A percentile compares a stretch with the other conserved stretches of the same genome.
Conservation (phyloP, 2,888 invertebrate genomes). For the Eupithecia insigniata region DNA sequence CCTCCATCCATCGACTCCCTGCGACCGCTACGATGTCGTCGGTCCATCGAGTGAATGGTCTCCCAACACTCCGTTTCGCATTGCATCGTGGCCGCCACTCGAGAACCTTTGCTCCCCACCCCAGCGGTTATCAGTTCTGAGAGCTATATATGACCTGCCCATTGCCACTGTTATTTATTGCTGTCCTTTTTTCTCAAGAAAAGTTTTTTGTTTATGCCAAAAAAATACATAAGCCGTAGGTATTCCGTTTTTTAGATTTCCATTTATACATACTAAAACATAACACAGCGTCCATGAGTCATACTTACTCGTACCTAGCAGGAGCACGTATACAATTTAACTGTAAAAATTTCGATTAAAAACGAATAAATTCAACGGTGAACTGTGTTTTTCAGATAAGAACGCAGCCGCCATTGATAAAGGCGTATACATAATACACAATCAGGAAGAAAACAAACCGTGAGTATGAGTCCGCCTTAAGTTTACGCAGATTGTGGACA, state of each 20-base stretch:
- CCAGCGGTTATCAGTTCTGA: too few species aligned
- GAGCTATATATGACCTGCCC: too few species aligned
- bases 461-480: constrained; percentile 64
- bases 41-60: too few species aligned
- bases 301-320: background rate
- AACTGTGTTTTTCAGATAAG: constrained; percentile 63
- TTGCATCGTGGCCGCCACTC: too few species aligned
- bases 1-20: too few species aligned
- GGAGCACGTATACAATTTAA: background rate
- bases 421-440: constrained; percentile 59
- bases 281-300: background rate
- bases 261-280: background rate
- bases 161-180: background rate
- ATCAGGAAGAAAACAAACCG: constrained; percentile 64
- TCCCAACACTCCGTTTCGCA: too few species aligned
- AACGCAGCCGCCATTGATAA: constrained; percentile 58
- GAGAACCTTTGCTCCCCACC: too few species aligned
- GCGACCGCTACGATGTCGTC: too few species aligned
- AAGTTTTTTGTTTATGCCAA: background rate
- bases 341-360: constrained; percentile 35
- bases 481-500: constrained; percentile 31
- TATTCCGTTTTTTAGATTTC: too few species aligned
- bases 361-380: constrained; percentile 44
- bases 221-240: too few species aligned
- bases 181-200: background rate